These are phyloP conservation scores for Engystomops pustulosus DNA, from an alignment of 2,113 vertebrate genomes.

Conservation along the genomic window DNA sequence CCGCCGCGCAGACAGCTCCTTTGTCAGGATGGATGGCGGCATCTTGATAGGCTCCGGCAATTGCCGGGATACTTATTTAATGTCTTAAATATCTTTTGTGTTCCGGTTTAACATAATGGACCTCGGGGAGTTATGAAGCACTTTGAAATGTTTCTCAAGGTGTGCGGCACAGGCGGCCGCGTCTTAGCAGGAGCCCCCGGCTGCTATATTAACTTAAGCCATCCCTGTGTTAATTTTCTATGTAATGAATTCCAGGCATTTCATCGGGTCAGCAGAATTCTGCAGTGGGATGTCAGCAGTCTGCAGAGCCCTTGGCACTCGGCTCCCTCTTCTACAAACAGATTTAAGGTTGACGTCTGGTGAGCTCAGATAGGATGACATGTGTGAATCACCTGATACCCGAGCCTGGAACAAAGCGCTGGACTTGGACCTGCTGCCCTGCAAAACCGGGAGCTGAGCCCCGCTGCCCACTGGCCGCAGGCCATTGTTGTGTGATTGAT, in stretches of 20 bases:
- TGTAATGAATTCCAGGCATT: slow-evolving; percentile 34
- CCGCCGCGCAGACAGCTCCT: background rate
- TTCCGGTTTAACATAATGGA: background rate
- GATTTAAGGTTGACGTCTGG: slow-evolving; percentile 2
- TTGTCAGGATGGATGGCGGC: slow-evolving; percentile 1
- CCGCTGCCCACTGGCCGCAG: background rate
- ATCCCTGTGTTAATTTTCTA: slow-evolving; percentile 21
- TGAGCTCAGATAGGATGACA: background rate
- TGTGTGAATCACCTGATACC: slow-evolving; percentile 35
- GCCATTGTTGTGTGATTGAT: slow-evolving; percentile 9
- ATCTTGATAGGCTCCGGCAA: background rate
- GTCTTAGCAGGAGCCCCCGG: background rate
- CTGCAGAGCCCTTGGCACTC: slow-evolving; percentile 8
- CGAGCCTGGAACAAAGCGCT: background rate
- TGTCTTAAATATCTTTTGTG: slow-evolving; percentile 9
- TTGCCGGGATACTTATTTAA: background rate
- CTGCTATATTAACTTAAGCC: slow-evolving; percentile 19
- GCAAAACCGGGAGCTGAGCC: background rate
- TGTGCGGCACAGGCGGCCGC: background rate
- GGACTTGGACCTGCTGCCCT: background rate
- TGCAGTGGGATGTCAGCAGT: slow-evolving; percentile 38
- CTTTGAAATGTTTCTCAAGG: background rate
- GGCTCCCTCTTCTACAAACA: background rate
- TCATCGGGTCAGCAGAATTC: slow-evolving; percentile 36
- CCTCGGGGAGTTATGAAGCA: background rate